These are phyloP conservation scores for Stigmatopora argus DNA, from an alignment of 2,113 vertebrate species.

Conservation along the genomic window DNA sequence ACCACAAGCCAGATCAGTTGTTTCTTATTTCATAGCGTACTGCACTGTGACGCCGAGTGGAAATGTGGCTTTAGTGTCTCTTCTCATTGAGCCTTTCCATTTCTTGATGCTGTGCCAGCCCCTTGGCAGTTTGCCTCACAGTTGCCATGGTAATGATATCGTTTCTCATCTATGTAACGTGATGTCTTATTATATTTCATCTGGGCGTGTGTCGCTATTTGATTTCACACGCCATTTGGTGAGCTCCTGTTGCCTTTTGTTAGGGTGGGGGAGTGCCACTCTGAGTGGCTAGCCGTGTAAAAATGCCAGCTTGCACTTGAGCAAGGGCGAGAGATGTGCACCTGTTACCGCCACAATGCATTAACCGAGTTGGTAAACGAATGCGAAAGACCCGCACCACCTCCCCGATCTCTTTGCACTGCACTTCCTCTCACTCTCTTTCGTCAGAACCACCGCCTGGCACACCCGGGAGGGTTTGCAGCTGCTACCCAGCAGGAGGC, in stretches of 20 bases:
- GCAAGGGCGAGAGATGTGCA: constrained; percentile 22
- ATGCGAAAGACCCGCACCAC: constrained; percentile 19
- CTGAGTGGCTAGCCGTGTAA: constrained; percentile 40
- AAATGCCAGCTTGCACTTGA: constrained; percentile 24
- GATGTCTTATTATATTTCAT: constrained; percentile 71
- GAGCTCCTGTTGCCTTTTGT: constrained; percentile 39
- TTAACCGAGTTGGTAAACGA: constrained; percentile 21
- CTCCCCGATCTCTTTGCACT: constrained; percentile 23
- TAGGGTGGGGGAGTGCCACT: constrained; percentile 8
- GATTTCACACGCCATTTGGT: constrained; percentile 70
- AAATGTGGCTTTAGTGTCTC: constrained; percentile 28
- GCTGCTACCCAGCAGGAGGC: constrained; percentile 65
- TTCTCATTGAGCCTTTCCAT: constrained; percentile 42
- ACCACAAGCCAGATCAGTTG: not conserved
- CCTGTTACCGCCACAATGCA: constrained; percentile 12
- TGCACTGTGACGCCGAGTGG: not conserved
- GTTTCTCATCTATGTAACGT: constrained; percentile 69
- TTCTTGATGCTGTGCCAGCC: constrained; percentile 60
- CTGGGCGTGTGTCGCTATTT: constrained; percentile 65
- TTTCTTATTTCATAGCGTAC: too few species aligned
- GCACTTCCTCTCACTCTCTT: constrained; percentile 16
- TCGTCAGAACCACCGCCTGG: constrained; percentile 36
- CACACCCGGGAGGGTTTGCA: constrained; percentile 47
- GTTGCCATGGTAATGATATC: constrained; percentile 73
- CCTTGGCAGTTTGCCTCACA: constrained; percentile 54